phyloP scores from a whole-genome alignment of 2,113 vertebrate species.

The Leucosticte australis region DNA sequence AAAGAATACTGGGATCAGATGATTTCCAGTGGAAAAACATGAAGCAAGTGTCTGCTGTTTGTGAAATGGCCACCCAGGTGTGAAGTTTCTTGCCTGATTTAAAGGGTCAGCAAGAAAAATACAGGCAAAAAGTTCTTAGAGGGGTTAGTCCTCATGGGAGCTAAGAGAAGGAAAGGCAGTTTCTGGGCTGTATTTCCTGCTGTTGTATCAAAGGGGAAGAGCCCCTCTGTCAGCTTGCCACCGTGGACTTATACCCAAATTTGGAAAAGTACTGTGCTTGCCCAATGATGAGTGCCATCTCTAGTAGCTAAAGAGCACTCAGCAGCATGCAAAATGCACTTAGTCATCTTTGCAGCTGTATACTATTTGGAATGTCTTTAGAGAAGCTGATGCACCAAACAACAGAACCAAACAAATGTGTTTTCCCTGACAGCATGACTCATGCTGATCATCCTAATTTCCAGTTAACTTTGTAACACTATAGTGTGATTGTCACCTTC shows the following conservation, averaged over 20 bases:
- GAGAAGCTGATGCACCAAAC: conserved; percentile 24
- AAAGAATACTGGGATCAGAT: neutral
- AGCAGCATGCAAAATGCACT: neutral
- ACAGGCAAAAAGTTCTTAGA: neutral
- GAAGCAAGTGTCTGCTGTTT: neutral
- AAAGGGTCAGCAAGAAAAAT: neutral
- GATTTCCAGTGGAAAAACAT: neutral
- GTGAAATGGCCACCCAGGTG: neutral
- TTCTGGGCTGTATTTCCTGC: neutral
- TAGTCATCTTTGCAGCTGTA: neutral
- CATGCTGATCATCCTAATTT: conserved; percentile 51
- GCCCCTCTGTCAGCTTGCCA: neutral
- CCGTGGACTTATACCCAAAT: neutral
- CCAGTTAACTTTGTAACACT: conserved; percentile 57
- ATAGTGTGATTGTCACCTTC: conserved; percentile 45
- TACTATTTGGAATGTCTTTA: conserved; percentile 50
- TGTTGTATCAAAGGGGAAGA: neutral
- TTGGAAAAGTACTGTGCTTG: neutral
- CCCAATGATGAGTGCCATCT: neutral
- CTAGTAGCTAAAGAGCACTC: neutral
- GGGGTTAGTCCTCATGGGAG: neutral
- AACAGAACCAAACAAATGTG: conserved; percentile 42
- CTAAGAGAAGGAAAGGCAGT: neutral
- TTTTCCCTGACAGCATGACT: conserved; percentile 62
- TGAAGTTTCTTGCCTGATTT: neutral